Base-by-base conservation (phyloP, 2,113 vertebrate genomes). In the Upupa epops region DNA sequence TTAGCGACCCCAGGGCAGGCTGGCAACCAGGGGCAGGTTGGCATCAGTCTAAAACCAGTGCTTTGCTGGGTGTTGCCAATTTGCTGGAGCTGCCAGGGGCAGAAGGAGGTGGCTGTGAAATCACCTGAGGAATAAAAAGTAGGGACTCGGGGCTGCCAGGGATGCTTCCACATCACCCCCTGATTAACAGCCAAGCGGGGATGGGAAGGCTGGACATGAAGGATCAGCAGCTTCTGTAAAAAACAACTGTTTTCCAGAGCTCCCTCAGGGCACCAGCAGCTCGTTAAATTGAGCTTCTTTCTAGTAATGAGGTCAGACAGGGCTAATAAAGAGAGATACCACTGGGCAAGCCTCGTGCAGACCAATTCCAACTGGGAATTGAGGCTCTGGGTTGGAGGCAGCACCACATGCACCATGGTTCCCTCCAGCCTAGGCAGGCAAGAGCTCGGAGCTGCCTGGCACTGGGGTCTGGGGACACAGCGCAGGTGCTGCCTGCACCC, bases 301-400 rank as follows among this genome's bases (percentile, higher is more conserved):
- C 90, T 83, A 88, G 85, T 94, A 95, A 96, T 96, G 94, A 95
- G 95, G 93, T 95, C 93, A 95, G 95, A 95, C 93, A 94, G 93
- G 94, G 94, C 90, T 96, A 95, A 96, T 95, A 91, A 95, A 96
- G 92, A 95, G 94, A 95, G 92, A 95, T 88, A 94, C 83, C 88
- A 59, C 78, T 26, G 89, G 93, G 79, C 87, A 76, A 45, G 82
- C 3, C 91, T 63, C 18, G 34, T 56, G 91, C 88, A 63, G 75
- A 11, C 72, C 93, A 32, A 28, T 83, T 87, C 88, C 93, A 76
- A 29, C 60, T 22, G 83, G 93, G 91, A 96, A 91, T 70, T 88
- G 78, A 1, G 3, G 72, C 68, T 69, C 58, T 1, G 55, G 85
- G 32, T 3, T 51, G 94, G 64, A 77, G 42, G 17, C 51, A 6